Evolutionary conservation across 1,140 invertebrate genomes (phyloP), one percentile per base, ranked within the genome.

Genomic region (Prorops nasuta): DNA sequence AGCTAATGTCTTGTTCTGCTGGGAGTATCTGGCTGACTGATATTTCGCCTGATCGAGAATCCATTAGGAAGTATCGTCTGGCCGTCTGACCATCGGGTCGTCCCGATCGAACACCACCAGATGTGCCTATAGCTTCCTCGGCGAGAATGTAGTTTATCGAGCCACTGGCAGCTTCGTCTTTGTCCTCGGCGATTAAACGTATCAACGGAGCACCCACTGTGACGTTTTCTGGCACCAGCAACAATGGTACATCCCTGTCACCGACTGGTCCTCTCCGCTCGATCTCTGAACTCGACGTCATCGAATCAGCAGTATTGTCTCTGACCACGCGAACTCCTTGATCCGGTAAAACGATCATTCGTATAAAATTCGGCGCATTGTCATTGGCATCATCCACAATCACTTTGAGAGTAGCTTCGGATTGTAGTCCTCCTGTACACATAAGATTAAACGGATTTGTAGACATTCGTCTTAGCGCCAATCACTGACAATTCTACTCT

Each of bases 301-400:
- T 6, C 10, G 24, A 10, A 4, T 10, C 4, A 28, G 24, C 24
- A 6, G 37, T 67, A 56, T 21, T 68, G 66, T 9, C 73, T 19
- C 80, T 78, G 3, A 84, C 64, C n/a, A 88, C 80, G 31, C 84
- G 84, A 32, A 87, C 76, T 1, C 80, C 84, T 61, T 85, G 81
- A 44, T 84, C 81, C 7, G 84, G 75, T 2, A 83, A 83, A 32
- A 88, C 80, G 15, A 83, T 79, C 63, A 88, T 83, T 58, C 86
- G 83, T 49, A 79, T 80, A 53, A 85, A 87, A 38, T 81, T 79
- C 0, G 92, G 92, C 0, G 80, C 57, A 75, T 94, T 92, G 69
- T 96, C 92, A 66, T 96, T 96, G 49, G 86, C 84, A 73, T 96
- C 92, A 4, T 83, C 76, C 10, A 95, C 75, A 1, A 74, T 79